These are phyloP conservation scores for Artemia franciscana DNA, from an alignment of 1,140 invertebrate genomes.

Conservation along the genomic window DNA sequence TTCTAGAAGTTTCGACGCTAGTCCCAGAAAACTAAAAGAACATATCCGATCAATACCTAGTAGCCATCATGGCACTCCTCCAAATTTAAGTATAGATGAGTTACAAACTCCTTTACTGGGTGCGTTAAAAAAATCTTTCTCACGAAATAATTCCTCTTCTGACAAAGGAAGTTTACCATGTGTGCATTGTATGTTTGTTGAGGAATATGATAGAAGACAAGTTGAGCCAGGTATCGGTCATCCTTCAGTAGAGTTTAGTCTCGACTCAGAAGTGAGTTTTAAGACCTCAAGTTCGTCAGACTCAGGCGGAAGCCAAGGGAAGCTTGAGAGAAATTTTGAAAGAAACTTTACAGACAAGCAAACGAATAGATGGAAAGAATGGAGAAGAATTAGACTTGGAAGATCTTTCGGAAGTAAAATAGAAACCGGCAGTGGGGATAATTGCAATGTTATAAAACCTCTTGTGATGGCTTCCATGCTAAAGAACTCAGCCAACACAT, in stretches of 20 bases:
- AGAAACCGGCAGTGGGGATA: not conserved
- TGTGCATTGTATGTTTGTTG: conserved; percentile 21
- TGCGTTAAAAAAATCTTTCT: conserved; percentile 7
- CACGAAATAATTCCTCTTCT: conserved; percentile 8
- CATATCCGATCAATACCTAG: not conserved
- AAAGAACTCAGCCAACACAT: not conserved
- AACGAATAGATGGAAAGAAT: not conserved
- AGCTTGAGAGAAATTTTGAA: not conserved
- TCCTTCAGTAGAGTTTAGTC: not conserved
- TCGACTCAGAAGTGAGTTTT: not conserved
- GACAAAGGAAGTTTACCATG: conserved; percentile 8
- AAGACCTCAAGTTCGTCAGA: not conserved
- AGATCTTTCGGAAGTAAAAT: not conserved
- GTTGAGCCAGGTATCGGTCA: not conserved
- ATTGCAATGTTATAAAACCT: not conserved
- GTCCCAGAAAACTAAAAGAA: not conserved
- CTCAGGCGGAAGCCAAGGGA: not conserved
- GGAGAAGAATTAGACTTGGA: not conserved
- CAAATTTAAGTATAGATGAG: not conserved
- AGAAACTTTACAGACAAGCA: not conserved
- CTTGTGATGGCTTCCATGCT: not conserved
- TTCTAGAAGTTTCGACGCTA: conserved; percentile 7
- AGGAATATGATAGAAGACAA: conserved; percentile 19
- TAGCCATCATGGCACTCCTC: not conserved
- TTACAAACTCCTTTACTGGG: conserved; percentile 1